Conservation (phyloP, 2,113 vertebrate genomes). For the Labrus mixtus region DNA sequence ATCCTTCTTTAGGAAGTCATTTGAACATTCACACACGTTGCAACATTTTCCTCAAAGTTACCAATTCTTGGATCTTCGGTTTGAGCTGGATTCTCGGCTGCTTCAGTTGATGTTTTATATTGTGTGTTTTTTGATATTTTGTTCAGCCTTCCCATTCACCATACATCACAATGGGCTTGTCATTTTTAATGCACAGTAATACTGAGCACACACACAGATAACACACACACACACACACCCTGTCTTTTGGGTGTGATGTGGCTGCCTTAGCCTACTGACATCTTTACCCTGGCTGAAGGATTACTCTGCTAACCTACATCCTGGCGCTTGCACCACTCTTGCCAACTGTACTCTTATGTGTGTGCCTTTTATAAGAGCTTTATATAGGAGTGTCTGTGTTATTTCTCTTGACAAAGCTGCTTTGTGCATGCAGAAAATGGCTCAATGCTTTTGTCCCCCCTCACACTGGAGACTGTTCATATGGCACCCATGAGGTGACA, state of each 20-base stretch:
- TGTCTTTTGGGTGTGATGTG: constrained; percentile 18
- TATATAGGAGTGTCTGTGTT: not conserved
- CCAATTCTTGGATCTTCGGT: not conserved
- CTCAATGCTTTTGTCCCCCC: not conserved
- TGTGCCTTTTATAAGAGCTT: not conserved
- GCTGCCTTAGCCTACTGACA: constrained; percentile 73
- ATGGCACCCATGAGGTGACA: constrained; percentile 18
- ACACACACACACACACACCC: not conserved
- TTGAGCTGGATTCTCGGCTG: not conserved
- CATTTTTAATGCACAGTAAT: constrained; percentile 40
- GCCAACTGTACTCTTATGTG: constrained; percentile 47
- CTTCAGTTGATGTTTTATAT: not conserved
- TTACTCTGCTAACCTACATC: constrained; percentile 82
- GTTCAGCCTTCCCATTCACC: not conserved
- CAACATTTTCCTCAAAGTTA: not conserved
- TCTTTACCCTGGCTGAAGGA: constrained; percentile 72
- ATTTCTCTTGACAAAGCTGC: constrained; percentile 6
- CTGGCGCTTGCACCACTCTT: constrained; percentile 28
- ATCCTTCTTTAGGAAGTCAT: not conserved
- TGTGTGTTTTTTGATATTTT: not conserved
- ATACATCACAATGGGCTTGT: constrained; percentile 11
- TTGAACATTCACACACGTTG: not conserved
- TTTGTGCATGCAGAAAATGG: not conserved
- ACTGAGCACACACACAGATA: not conserved
- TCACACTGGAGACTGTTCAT: not conserved